Evolutionary conservation across 2,797 vertebrate genomes (phyloP).

Genomic region (Xiphophorus birchmanni): DNA sequence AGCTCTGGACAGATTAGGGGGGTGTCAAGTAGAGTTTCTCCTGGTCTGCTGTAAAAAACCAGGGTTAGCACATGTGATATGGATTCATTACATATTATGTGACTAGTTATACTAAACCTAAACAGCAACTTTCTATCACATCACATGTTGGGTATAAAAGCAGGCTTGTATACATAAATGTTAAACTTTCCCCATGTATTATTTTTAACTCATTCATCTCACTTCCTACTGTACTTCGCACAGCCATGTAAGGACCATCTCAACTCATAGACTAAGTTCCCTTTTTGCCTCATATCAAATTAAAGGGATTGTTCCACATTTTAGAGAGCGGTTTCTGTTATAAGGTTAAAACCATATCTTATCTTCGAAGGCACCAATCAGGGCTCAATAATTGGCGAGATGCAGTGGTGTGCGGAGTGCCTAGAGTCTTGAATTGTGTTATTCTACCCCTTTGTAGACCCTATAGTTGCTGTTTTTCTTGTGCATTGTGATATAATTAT

Average conservation of each 20-base stretch:
- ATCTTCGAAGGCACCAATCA: not conserved
- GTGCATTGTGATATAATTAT: not conserved
- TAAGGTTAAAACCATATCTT: not conserved
- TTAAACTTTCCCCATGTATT: not conserved
- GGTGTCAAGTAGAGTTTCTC: slow-evolving; percentile 21
- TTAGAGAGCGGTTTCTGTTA: not conserved
- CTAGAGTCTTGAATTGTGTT: not conserved
- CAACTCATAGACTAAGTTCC: not conserved
- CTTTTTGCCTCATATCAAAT: not conserved
- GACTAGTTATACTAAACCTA: not conserved
- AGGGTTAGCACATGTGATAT: not conserved
- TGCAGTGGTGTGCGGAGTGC: not conserved
- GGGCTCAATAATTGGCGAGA: not conserved
- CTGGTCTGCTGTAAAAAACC: slow-evolving; percentile 16
- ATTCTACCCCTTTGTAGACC: not conserved
- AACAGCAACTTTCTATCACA: not conserved
- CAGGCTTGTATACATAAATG: too few species aligned
- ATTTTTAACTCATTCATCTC: not conserved
- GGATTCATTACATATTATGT: not conserved
- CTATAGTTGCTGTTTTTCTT: not conserved
- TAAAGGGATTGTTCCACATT: not conserved
- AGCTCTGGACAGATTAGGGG: slow-evolving; percentile 39
- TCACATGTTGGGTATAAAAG: not conserved
- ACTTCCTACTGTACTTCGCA: not conserved
- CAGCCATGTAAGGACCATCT: not conserved